A percentile compares a stretch with the other conserved stretches of the same genome.
phyloP scores from a whole-genome alignment of 2,888 invertebrate species.

The Drosophila histrio region DNA sequence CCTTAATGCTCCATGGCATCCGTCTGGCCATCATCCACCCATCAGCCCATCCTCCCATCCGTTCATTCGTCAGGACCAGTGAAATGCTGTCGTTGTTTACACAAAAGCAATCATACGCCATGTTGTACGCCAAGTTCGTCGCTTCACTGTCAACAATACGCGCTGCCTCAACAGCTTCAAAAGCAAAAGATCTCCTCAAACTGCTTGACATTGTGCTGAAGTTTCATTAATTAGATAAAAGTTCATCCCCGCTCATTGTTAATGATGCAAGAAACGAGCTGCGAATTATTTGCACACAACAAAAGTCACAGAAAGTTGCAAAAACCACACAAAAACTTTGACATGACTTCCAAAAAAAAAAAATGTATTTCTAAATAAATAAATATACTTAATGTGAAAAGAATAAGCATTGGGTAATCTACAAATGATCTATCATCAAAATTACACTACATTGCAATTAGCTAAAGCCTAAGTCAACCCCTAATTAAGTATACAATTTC shows the following conservation, averaged over 20 bases:
- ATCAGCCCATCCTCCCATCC: not conserved
- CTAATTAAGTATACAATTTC: slow-evolving; percentile 35
- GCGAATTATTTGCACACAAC: slow-evolving; percentile 78
- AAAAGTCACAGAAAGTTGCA: slow-evolving; percentile 68
- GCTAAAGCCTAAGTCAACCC: not conserved
- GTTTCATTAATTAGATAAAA: slow-evolving; percentile 84
- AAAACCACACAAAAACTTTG: slow-evolving; percentile 38
- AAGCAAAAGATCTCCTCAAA: slow-evolving; percentile 45
- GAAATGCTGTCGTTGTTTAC: slow-evolving; percentile 70
- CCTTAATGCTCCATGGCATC: not conserved
- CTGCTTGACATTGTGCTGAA: slow-evolving; percentile 82
- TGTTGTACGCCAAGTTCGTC: slow-evolving; percentile 60
- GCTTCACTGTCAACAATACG: slow-evolving; percentile 77
- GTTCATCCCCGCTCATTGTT: slow-evolving; percentile 75
- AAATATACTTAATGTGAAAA: slow-evolving; percentile 7
- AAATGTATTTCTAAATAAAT: slow-evolving; percentile 3
- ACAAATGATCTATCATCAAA: slow-evolving; percentile 13
- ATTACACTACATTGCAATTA: slow-evolving; percentile 25
- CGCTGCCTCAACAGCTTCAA: slow-evolving; percentile 42
- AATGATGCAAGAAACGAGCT: slow-evolving; percentile 79
- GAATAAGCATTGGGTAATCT: not conserved
- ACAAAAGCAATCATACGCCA: slow-evolving; percentile 81
- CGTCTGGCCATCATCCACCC: not conserved
- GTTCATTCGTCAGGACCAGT: slow-evolving; percentile 11
- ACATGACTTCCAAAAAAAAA: slow-evolving; percentile 7